A percentile compares a stretch with the other conserved stretches of the same genome.
These are phyloP conservation scores for Magallana angulata DNA, from an alignment of 1,140 invertebrate species.

Conservation along the genomic window DNA sequence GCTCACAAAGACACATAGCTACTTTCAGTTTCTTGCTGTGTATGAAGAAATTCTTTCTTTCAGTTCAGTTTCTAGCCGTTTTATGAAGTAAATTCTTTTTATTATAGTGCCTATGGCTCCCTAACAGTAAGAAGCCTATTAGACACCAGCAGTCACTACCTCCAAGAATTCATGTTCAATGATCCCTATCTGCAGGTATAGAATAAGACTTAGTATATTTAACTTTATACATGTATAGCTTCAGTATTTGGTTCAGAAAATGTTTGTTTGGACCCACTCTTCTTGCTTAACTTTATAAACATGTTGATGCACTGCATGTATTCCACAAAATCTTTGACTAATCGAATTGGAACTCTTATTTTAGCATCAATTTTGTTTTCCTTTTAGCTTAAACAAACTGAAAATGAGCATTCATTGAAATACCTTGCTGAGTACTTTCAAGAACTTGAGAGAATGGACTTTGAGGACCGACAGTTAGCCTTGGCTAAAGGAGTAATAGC, in stretches of 20 bases:
- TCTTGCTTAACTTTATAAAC: too few species aligned
- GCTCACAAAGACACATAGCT: too few species aligned
- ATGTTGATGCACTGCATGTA: too few species aligned
- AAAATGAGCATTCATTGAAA: conserved; percentile 85
- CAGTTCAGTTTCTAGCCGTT: too few species aligned
- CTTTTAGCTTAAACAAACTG: conserved; percentile 84
- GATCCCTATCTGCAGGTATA: conserved; percentile 89
- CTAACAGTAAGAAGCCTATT: conserved; percentile 92
- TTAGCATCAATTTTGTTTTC: conserved; percentile 42
- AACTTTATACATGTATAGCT: too few species aligned
- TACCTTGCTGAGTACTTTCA: conserved; percentile 81
- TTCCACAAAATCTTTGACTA: too few species aligned
- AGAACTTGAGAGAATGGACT: conserved; percentile 81
- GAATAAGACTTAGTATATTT: not conserved
- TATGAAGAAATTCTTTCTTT: too few species aligned
- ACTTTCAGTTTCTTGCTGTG: too few species aligned
- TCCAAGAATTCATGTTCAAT: conserved; percentile 94
- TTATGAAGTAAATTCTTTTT: not conserved
- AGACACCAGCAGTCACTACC: conserved; percentile 94
- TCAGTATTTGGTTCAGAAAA: too few species aligned
- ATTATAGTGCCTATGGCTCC: conserved; percentile 88
- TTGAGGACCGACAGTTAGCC: conserved; percentile 81
- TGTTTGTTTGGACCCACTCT: too few species aligned
- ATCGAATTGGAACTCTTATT: too few species aligned
- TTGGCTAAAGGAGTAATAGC: conserved; percentile 84